Conservation (phyloP, 1,140 invertebrate genomes). For the Cydia splendana region DNA sequence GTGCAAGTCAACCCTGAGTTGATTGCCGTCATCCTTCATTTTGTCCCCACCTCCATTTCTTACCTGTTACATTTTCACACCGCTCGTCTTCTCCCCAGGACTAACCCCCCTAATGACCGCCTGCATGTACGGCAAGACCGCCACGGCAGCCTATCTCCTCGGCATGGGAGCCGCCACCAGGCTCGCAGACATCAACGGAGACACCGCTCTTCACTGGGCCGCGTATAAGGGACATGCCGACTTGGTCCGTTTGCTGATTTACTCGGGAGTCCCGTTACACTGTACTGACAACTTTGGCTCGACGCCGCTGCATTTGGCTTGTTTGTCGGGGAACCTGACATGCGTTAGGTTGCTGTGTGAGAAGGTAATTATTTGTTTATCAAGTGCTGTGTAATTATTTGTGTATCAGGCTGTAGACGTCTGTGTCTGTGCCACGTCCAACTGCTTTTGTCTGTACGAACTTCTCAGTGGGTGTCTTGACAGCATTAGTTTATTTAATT, state of each 20-base stretch:
- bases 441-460: too few relatives aligned
- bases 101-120: conserved; percentile 94
- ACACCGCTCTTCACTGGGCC: conserved; percentile 96
- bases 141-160: conserved; percentile 92
- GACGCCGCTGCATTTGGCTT: conserved; percentile 95
- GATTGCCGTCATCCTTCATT: too few relatives aligned
- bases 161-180: conserved; percentile 92
- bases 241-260: conserved; percentile 92
- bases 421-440: too few relatives aligned
- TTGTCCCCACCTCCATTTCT: too few relatives aligned
- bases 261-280: conserved; percentile 92
- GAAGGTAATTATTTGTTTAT: conserved; percentile 81
- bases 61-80: not conserved
- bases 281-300: conserved; percentile 96
- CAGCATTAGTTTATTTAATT: too few relatives aligned
- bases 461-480: too few relatives aligned
- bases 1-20: not conserved
- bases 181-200: conserved; percentile 94
- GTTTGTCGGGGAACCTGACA: conserved; percentile 90
- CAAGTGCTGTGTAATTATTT: too few relatives aligned
- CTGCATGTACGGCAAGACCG: conserved; percentile 95
- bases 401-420: too few relatives aligned
- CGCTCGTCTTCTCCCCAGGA: conserved; percentile 61
- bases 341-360: conserved; percentile 92
- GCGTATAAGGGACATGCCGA: conserved; percentile 95